These are phyloP conservation scores for Meteorus sp. DNA, from an alignment of 1,140 invertebrate genomes.

Conservation along the genomic window DNA sequence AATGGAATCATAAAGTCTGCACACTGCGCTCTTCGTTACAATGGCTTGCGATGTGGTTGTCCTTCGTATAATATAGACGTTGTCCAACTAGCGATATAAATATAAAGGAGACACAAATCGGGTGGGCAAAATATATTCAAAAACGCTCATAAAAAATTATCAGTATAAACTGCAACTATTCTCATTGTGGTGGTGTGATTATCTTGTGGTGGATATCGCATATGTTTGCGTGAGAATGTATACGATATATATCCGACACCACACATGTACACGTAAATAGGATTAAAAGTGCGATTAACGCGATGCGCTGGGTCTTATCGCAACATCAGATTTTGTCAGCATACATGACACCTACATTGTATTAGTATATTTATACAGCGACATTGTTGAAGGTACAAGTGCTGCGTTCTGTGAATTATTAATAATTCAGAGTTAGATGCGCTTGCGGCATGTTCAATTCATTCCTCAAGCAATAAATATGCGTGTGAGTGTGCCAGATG, in stretches of 20 bases:
- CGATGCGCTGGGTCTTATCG: constrained; percentile 39
- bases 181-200: constrained; percentile 6
- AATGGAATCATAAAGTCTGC: too few species aligned
- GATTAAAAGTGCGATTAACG: constrained; percentile 49
- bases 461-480: not conserved
- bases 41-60: constrained; percentile 3
- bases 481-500: not conserved
- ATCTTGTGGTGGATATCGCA: constrained; percentile 10
- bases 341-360: constrained; percentile 24
- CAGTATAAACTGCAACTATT: constrained; percentile 10
- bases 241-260: not conserved
- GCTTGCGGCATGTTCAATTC: too few species aligned
- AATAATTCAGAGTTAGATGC: too few species aligned
- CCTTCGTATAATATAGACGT: constrained; percentile 17
- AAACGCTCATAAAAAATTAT: constrained; percentile 6
- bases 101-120: too few species aligned
- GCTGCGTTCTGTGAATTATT: too few species aligned
- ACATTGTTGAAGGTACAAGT: not conserved
- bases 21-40: constrained; percentile 10
- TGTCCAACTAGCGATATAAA: constrained; percentile 11
- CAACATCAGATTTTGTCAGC: constrained; percentile 47
- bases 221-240: constrained; percentile 9
- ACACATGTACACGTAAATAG: constrained; percentile 22
- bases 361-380: constrained; percentile 6
- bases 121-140: constrained; percentile 17